Conservation (phyloP, 2,797 vertebrate genomes). For the Selene dorsalis region DNA sequence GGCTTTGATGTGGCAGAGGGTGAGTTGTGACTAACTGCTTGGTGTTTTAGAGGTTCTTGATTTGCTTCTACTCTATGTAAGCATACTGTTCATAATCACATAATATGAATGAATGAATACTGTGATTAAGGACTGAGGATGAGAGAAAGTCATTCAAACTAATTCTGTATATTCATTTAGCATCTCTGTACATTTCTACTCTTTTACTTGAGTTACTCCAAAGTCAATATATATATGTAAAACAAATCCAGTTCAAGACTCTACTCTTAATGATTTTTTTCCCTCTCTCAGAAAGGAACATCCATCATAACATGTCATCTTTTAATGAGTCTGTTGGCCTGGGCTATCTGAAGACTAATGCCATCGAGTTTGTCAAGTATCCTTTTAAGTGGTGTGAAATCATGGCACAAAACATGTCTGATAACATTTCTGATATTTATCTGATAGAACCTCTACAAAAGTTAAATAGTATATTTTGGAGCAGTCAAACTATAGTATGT, state of each 20-base stretch:
- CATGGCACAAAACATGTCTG: not conserved
- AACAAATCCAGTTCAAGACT: not conserved
- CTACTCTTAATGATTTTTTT: not conserved
- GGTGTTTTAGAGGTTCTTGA: not conserved
- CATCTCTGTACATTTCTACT: too few relatives aligned
- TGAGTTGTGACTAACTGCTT: constrained; percentile 69
- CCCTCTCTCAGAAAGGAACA: constrained; percentile 89
- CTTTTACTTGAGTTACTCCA: not conserved
- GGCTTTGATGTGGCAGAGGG: constrained; percentile 96
- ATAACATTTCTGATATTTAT: too few relatives aligned
- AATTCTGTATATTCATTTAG: not conserved
- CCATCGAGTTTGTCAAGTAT: constrained; percentile 99
- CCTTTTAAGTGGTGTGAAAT: constrained; percentile 80
- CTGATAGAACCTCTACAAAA: not conserved
- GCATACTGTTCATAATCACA: not conserved
- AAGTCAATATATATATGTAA: not conserved
- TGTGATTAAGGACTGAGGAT: not conserved
- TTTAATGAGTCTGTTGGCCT: constrained; percentile 98
- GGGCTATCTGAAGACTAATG: constrained; percentile 98
- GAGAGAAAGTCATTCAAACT: not conserved
- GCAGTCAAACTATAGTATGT: not conserved
- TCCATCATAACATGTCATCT: constrained; percentile 99
- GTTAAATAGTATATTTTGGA: not conserved
- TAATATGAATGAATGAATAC: not conserved
- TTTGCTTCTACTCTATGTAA: not conserved